These are phyloP conservation scores for Drosophila macrospina DNA, from an alignment of 2,888 invertebrate species.

Conservation along the genomic window DNA sequence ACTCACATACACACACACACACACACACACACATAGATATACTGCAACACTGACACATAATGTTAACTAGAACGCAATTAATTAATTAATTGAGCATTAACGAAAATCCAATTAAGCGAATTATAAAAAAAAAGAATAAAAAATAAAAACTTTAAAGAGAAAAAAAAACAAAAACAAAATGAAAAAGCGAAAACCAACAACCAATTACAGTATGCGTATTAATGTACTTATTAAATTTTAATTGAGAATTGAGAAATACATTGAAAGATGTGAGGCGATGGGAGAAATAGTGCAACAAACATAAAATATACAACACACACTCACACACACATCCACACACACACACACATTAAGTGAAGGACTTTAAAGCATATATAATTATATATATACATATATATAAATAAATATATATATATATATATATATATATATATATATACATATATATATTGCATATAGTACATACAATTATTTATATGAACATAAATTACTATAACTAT, in stretches of 20 bases:
- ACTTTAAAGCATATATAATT: slow-evolving; percentile 67
- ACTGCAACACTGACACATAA: slow-evolving; percentile 38
- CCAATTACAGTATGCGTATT: slow-evolving; percentile 57
- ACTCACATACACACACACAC: not conserved
- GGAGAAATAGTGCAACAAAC: slow-evolving; percentile 37
- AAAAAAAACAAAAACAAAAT: slow-evolving; percentile 21
- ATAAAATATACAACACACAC: no score
- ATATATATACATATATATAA: slow-evolving; percentile 52
- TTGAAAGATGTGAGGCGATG: slow-evolving; percentile 16
- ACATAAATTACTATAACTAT: slow-evolving; percentile 60
- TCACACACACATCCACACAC: no score
- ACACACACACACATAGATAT: slow-evolving; percentile 24
- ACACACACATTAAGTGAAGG: slow-evolving; percentile 65
- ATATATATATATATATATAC: slow-evolving; percentile 38
- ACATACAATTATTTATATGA: slow-evolving; percentile 71
- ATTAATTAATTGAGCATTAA: slow-evolving; percentile 65
- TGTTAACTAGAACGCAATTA: slow-evolving; percentile 72
- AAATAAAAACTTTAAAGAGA: slow-evolving; percentile 21
- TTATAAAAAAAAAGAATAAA: slow-evolving; percentile 19
- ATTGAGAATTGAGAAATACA: slow-evolving; percentile 58
- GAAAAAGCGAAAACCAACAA: slow-evolving; percentile 33
- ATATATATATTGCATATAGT: slow-evolving; percentile 39
- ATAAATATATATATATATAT: no score
- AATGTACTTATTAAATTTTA: slow-evolving; percentile 68
- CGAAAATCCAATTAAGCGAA: slow-evolving; percentile 41